These are phyloP conservation scores for Myotis lucifugus DNA, from an alignment of 2,113 vertebrate species.

Conservation along the genomic window DNA sequence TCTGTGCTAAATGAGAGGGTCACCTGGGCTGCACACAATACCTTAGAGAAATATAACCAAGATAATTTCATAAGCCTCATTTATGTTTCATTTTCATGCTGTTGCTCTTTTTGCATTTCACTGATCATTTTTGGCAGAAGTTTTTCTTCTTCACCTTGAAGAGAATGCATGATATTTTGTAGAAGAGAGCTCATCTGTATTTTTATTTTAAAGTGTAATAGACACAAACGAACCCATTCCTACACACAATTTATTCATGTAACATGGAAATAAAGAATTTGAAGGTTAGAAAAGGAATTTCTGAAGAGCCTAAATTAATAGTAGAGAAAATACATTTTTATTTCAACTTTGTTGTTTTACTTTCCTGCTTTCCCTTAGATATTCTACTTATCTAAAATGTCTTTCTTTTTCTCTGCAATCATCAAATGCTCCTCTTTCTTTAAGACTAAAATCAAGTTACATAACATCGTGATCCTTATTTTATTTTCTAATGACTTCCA, in stretches of 20 bases:
- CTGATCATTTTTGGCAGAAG: conserved; percentile 27
- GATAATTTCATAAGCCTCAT: conserved; percentile 63
- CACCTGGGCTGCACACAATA: conserved; percentile 13
- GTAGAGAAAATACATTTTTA: background rate
- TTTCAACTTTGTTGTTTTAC: background rate
- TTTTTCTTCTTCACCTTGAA: conserved; percentile 61
- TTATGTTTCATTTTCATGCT: conserved; percentile 55
- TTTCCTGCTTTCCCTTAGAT: background rate
- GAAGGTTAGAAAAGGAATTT: background rate
- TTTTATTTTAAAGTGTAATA: conserved; percentile 7
- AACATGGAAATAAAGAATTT: conserved; percentile 2
- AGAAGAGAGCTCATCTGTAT: background rate
- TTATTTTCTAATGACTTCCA: background rate
- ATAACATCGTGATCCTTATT: background rate
- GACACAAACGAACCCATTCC: background rate
- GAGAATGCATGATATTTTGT: background rate
- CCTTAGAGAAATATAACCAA: conserved; percentile 54
- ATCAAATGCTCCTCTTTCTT: background rate
- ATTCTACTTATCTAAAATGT: background rate
- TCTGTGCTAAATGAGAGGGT: conserved; percentile 10
- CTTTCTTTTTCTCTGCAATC: background rate
- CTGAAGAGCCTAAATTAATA: background rate
- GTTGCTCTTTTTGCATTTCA: conserved; percentile 36
- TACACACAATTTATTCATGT: background rate
- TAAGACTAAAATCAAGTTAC: background rate